These are phyloP conservation scores for Hepsetus odoe DNA, from an alignment of 2,113 vertebrate species.

Conservation along the genomic window DNA sequence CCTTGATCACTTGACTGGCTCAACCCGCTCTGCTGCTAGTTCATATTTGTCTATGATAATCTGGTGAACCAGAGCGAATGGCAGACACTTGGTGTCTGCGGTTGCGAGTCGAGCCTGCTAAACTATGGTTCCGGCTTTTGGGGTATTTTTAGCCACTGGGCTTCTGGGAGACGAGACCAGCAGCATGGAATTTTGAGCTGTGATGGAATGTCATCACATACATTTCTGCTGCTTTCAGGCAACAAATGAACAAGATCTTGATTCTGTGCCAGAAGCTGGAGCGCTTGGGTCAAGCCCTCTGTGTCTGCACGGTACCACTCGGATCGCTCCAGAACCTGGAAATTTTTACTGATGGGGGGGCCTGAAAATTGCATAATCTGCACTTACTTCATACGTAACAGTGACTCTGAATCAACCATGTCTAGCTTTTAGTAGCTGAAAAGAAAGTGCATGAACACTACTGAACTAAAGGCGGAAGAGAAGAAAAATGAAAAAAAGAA, in stretches of 20 bases:
- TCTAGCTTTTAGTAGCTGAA: not conserved
- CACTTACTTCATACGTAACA: not conserved
- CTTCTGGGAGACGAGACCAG: conserved; percentile 10
- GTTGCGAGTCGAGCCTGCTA: not conserved
- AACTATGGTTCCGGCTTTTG: conserved; percentile 41
- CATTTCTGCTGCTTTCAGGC: conserved; percentile 51
- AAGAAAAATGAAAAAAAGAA: too few species aligned
- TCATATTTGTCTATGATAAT: not conserved
- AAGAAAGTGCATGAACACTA: not conserved
- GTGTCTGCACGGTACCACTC: not conserved
- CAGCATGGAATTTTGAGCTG: conserved; percentile 43
- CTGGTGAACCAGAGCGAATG: not conserved
- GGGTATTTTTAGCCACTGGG: conserved; percentile 50
- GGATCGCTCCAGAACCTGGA: not conserved
- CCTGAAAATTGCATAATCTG: not conserved
- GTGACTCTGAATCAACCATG: too few species aligned
- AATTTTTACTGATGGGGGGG: not conserved
- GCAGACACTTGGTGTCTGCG: not conserved
- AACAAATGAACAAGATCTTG: conserved; percentile 27
- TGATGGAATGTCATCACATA: conserved; percentile 54
- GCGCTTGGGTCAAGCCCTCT: conserved; percentile 38
- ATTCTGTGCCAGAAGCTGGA: conserved; percentile 42
- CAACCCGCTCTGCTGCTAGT: not conserved
- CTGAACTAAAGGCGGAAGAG: not conserved
- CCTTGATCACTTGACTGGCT: not conserved